A percentile compares a stretch with the other conserved stretches of the same genome.
phyloP scores from a whole-genome alignment of 30 jellyfish, hydroid and myxozoan species.

The Phacellophora camtschatica region DNA sequence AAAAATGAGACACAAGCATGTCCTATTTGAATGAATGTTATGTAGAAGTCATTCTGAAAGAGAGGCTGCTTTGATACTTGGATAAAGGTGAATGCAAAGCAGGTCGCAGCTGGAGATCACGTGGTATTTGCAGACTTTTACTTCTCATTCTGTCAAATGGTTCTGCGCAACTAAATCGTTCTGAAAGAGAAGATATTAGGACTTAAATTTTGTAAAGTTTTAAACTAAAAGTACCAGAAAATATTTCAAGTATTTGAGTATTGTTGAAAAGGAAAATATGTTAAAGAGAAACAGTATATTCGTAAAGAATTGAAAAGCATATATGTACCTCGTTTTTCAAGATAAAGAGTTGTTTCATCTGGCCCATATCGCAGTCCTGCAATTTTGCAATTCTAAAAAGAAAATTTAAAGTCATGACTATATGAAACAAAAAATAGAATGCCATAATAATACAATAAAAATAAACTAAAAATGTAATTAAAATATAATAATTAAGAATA shows the following conservation, averaged over 20 bases:
- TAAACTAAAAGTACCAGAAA: too few species aligned
- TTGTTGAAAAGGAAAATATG: too few species aligned
- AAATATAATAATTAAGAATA: too few species aligned
- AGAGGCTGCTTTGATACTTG: conserved; percentile 78
- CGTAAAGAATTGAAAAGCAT: too few species aligned
- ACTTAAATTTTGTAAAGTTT: too few species aligned
- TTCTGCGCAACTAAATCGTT: conserved; percentile 70
- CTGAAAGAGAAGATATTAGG: conserved; percentile 10
- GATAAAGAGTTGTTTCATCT: conserved; percentile 65
- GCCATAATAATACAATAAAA: too few species aligned
- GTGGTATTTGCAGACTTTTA: conserved; percentile 26
- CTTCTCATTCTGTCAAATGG: conserved; percentile 35
- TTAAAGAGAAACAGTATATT: too few species aligned
- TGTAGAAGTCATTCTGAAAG: conserved; percentile 55
- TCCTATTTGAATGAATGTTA: too few species aligned
- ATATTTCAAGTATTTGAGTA: too few species aligned
- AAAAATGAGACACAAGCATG: too few species aligned
- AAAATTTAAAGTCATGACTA: neutral
- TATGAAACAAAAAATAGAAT: neutral
- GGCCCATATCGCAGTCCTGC: conserved; percentile 79
- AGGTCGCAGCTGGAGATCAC: conserved; percentile 70
- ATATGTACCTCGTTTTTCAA: conserved; percentile 77
- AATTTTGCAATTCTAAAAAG: conserved; percentile 64
- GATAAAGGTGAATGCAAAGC: conserved; percentile 74
- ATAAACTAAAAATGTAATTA: too few species aligned